Conservation (phyloP, 2,888 invertebrate species). For the Noctua janthe region DNA sequence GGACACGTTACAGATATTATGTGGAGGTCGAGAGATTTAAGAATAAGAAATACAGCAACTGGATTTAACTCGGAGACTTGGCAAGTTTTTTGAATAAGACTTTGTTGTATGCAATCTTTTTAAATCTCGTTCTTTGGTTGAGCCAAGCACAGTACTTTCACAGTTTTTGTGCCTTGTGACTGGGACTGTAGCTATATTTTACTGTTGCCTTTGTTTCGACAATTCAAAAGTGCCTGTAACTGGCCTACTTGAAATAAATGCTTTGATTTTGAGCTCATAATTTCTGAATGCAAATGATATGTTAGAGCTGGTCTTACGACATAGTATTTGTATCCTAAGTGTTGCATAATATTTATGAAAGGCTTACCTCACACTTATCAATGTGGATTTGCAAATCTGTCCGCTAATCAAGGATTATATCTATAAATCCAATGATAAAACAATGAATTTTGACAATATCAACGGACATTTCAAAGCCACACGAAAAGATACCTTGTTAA, state of each 20-base stretch:
- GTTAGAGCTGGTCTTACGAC: not conserved
- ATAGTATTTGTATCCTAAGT: not conserved
- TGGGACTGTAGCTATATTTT: too few species aligned
- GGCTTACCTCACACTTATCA: slow-evolving; percentile 1
- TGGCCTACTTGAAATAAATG: too few species aligned
- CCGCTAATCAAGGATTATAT: slow-evolving; percentile 16
- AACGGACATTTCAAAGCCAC: not conserved
- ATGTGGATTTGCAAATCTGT: slow-evolving; percentile 11
- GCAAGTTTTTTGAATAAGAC: too few species aligned
- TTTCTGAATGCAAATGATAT: not conserved
- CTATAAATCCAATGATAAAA: slow-evolving; percentile 24
- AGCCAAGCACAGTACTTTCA: too few species aligned
- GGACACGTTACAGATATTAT: not conserved
- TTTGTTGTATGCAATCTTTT: not conserved
- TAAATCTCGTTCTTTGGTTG: not conserved
- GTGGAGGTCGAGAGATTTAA: not conserved
- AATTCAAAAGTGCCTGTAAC: too few species aligned
- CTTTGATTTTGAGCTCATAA: not conserved
- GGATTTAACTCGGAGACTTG: too few species aligned
- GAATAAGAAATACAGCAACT: not conserved
- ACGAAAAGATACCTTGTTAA: not conserved
- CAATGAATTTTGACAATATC: not conserved
- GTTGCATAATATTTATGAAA: slow-evolving; percentile 1
- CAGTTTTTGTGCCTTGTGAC: too few species aligned
- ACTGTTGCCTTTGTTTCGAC: too few species aligned